These are phyloP conservation scores for Hirtodrosophila duncani DNA, from an alignment of 2,888 invertebrate genomes.

Conservation along the genomic window DNA sequence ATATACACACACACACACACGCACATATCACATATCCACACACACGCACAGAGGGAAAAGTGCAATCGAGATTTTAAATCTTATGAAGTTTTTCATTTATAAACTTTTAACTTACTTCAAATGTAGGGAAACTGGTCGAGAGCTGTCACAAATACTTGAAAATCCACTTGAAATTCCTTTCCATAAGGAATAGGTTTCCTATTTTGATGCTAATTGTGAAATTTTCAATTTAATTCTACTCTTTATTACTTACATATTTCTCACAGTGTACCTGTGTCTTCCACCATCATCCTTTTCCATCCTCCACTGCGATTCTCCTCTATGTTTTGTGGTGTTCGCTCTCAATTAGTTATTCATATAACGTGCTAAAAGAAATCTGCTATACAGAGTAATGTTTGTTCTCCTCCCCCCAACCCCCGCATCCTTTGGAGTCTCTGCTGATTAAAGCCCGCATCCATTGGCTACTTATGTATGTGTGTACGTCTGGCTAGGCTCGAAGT, in stretches of 20 bases:
- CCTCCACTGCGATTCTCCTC: not conserved
- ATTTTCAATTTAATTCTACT: not conserved
- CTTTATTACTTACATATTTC: not conserved
- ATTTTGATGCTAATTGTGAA: no score
- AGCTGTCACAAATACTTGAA: no score
- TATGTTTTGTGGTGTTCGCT: slow-evolving; percentile 50
- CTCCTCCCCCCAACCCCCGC: slow-evolving; percentile 3
- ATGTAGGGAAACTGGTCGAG: no score
- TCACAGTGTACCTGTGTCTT: slow-evolving; percentile 13
- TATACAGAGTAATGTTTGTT: no score
- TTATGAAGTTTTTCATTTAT: no score
- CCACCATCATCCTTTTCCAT: slow-evolving; percentile 1
- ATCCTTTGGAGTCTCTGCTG: slow-evolving; percentile 34
- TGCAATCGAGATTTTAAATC: no score
- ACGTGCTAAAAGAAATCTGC: slow-evolving; percentile 51
- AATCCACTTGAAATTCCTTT: no score
- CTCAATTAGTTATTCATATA: slow-evolving; percentile 70
- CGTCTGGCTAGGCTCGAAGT: not conserved
- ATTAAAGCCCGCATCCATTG: slow-evolving; percentile 61
- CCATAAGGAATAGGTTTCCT: no score
- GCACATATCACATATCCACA: slow-evolving; percentile 1
- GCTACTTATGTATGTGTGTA: slow-evolving; percentile 49
- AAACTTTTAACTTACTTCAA: no score
- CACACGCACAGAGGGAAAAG: slow-evolving; percentile 1
- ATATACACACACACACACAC: slow-evolving; percentile 38